These are phyloP conservation scores for Speoplatyrhinus poulsoni DNA, from an alignment of 2,113 vertebrate species.

Conservation along the genomic window DNA sequence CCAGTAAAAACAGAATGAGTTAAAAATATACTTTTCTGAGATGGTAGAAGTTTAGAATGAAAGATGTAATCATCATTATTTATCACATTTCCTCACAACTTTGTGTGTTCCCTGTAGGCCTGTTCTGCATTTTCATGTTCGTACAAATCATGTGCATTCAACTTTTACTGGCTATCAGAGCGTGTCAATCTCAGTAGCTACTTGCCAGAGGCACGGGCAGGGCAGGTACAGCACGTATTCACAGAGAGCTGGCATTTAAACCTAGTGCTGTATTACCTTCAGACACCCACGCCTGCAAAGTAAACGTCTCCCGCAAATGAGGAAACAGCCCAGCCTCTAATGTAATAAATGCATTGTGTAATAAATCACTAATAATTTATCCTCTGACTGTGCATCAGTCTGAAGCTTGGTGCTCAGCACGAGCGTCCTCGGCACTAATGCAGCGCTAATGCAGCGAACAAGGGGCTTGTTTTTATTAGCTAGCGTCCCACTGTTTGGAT, in stretches of 20 bases:
- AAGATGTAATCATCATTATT: neutral
- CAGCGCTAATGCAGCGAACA: constrained; percentile 73
- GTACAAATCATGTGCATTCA: constrained; percentile 21
- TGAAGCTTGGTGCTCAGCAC: constrained; percentile 45
- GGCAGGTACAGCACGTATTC: too few relatives aligned
- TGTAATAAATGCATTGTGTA: constrained; percentile 49
- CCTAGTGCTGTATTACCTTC: neutral
- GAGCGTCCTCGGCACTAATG: constrained; percentile 62
- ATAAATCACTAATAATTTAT: constrained; percentile 74
- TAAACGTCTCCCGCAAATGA: constrained; percentile 23
- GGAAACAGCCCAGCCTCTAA: constrained; percentile 52
- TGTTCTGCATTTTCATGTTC: constrained; percentile 30
- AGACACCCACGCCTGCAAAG: neutral
- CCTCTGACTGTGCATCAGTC: constrained; percentile 61
- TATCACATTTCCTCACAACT: constrained; percentile 26
- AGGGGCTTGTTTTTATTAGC: constrained; percentile 77
- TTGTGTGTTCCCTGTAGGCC: constrained; percentile 4
- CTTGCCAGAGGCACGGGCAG: neutral
- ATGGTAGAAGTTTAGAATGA: neutral
- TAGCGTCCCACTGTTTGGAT: constrained; percentile 77
- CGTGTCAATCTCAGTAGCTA: neutral
- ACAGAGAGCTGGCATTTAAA: neutral
- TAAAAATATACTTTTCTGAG: too few relatives aligned
- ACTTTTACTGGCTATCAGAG: constrained; percentile 23
- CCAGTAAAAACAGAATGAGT: too few relatives aligned